Conservation (phyloP, 35 echinoderm and acorn worm genomes). For the Amphiura filiformis region DNA sequence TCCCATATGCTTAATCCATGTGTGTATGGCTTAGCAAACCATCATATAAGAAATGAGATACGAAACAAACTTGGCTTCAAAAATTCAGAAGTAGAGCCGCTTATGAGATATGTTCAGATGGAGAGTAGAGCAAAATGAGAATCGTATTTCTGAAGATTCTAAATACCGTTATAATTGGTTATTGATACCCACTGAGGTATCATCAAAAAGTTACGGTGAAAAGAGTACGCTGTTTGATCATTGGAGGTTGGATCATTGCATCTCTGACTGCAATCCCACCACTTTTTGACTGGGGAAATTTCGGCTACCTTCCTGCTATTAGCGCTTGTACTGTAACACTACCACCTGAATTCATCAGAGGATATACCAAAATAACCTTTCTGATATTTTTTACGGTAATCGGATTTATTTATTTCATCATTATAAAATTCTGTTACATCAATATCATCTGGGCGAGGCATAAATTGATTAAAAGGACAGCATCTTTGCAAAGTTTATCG, state of each 20-base stretch:
- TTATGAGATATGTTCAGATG: not conserved
- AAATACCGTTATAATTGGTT: too few relatives aligned
- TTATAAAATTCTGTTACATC: not conserved
- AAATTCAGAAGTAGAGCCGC: not conserved
- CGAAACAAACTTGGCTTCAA: not conserved
- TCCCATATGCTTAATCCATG: not conserved
- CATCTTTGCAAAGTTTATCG: not conserved
- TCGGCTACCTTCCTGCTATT: not conserved
- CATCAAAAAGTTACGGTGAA: not conserved
- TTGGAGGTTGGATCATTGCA: not conserved
- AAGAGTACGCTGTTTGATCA: not conserved
- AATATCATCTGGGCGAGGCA: not conserved
- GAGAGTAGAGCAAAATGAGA: too few relatives aligned
- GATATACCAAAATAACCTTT: not conserved
- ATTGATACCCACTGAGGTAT: not conserved
- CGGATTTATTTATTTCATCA: not conserved
- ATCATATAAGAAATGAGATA: not conserved
- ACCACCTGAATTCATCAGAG: not conserved
- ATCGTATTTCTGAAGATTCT: too few relatives aligned
- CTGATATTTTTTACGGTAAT: not conserved
- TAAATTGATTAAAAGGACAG: not conserved
- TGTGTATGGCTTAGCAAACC: not conserved
- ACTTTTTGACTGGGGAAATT: not conserved
- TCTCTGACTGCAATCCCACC: not conserved
- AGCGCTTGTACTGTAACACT: not conserved